Percentiles rank a stretch among this genome's conserved stretches.
Conservation (phyloP, 1,140 invertebrate species). For the Cydia amplana region DNA sequence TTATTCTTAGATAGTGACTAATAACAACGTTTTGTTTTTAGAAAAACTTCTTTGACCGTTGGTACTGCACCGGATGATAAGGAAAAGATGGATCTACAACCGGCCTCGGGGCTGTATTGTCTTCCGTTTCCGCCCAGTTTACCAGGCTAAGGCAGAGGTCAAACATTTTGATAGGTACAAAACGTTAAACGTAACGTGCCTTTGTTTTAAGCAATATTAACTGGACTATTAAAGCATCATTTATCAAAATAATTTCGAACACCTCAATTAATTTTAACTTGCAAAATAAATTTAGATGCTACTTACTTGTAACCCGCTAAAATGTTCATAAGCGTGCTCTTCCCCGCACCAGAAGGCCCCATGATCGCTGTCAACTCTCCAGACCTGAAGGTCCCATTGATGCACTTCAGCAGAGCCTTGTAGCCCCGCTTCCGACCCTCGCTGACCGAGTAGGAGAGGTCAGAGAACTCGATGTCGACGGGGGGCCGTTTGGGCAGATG, state of each 20-base stretch:
- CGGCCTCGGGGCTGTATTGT: not conserved
- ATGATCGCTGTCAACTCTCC: constrained; percentile 94
- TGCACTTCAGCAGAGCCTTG: constrained; percentile 90
- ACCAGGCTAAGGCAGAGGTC: not conserved
- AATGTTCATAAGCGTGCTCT: constrained; percentile 95
- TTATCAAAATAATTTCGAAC: too few species aligned
- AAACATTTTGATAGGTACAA: not conserved
- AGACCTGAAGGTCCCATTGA: constrained; percentile 90
- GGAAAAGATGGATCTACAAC: not conserved
- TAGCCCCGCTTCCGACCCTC: constrained; percentile 89
- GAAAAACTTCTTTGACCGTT: not conserved
- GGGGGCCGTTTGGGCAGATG: constrained; percentile 90
- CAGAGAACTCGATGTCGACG: constrained; percentile 92
- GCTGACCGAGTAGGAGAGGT: constrained; percentile 91
- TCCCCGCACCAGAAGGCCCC: constrained; percentile 96
- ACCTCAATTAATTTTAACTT: too few species aligned
- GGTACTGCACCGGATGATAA: not conserved
- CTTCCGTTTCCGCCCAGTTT: not conserved
- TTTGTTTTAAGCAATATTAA: too few species aligned
- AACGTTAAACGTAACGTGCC: not conserved
- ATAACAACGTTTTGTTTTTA: not conserved
- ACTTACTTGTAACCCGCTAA: constrained; percentile 94
- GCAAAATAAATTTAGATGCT: not conserved
- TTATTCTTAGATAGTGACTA: not conserved
- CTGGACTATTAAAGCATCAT: too few species aligned